phyloP scores from a whole-genome alignment of 1,140 invertebrate species.

The Drosophila melanogaster region Release_6_plus_ISO1_MT NT_033777.3:27562501-27563000 shows the following conservation, averaged over 20 bases:
- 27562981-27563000: slow-evolving; percentile 70
- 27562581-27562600: slow-evolving; percentile 67
- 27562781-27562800: slow-evolving; percentile 40
- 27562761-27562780: slow-evolving; percentile 44
- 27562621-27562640: slow-evolving; percentile 54
- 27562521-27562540: slow-evolving; percentile 62
- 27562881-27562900: slow-evolving; percentile 31
- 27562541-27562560: slow-evolving; percentile 73
- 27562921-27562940: slow-evolving; percentile 57
- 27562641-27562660: slow-evolving; percentile 73
- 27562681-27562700: slow-evolving; percentile 74
- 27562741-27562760: slow-evolving; percentile 67
- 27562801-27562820: slow-evolving; percentile 28
- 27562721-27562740: slow-evolving; percentile 67
- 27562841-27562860: slow-evolving; percentile 62
- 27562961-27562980: slow-evolving; percentile 67
- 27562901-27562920: slow-evolving; percentile 38
- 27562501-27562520: slow-evolving; percentile 66
- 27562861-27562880: slow-evolving; percentile 39
- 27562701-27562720: slow-evolving; percentile 51
- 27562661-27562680: slow-evolving; percentile 80
- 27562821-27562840: slow-evolving; percentile 20
- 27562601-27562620: slow-evolving; percentile 63
- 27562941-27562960: slow-evolving; percentile 37
- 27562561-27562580: slow-evolving; percentile 82